Base-by-base conservation (phyloP, 2,113 vertebrate species). In the Cheilinus undulatus region DNA sequence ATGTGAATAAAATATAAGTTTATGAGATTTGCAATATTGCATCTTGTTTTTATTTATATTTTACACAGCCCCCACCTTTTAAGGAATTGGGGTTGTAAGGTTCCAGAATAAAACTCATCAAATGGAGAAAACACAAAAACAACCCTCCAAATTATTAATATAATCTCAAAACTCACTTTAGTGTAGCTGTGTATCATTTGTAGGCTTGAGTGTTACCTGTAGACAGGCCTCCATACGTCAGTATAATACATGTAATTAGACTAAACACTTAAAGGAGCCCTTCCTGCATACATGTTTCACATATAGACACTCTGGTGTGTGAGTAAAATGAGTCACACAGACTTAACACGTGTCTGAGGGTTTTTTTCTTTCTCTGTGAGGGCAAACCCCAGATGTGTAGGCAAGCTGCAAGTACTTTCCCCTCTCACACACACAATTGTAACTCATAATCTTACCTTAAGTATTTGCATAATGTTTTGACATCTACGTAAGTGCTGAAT, bases 181-280 rank as follows among this genome's bases (percentile, higher is more conserved):
- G 13, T 22, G 48, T 27, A 51, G 42, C 27, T 46, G 56, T 23
- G 51, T 22, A 49, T 3, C n/a, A 51, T 77, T 42, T 68, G 50
- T 66, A 40, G 46, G 40, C 14, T 53, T 0, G 17, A 69, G 67
- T 59, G 46, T 36, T 45, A 51, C 49, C 73, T 79, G 66, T 53
- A 68, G 32, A 76, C 38, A 28, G 61, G 28, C 28, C 27, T 4
- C 28, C 11, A 58, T 64, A 34, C 45, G 52, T 61, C 54, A 36
- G 10, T 60, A 61, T 1, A 28, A 63, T 69, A 54, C 49, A 43
- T 53, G 38, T 24, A 69, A 81, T 89, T 88, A 82, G 81, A 60
- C 50, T 82, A 76, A 71, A 76, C 42, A 66, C 58, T 76, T 22
- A 38, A 26, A 26, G 26, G 9, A 80, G 22, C 70, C 58, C 40